Evolutionary conservation across 1,140 invertebrate genomes (phyloP), one percentile per base, ranked within the genome.

Genomic region (Drosophila pectinifera): DNA sequence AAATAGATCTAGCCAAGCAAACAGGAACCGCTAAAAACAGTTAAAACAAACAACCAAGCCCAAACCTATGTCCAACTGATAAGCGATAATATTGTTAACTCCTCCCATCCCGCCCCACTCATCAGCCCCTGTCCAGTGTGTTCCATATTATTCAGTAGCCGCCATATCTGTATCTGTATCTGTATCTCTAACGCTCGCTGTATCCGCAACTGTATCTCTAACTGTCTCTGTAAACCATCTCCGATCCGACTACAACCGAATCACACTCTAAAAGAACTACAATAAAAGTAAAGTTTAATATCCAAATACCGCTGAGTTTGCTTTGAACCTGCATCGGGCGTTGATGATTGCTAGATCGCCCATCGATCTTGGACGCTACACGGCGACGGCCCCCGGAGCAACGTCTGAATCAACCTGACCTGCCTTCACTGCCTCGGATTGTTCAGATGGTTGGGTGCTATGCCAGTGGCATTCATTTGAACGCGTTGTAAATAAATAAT

Each of bases 1-100:
- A 89, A 89, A 84, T 83, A 88, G n/a, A 56, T 70, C 67, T 70
- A 70, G 64, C 22, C 39, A 77, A 70, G 41, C 31, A 39, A 58
- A 56, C 20, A 22, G 54, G 38, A 76, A 36, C 45, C 28, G 28
- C 28, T 31, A 53, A 75, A 58, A 53, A 65, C 20, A 34, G 28
- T 31, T 31, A 31, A 31, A 10, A 10, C 28, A 11, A 31, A 46
- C 46, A 42, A 70, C 10, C n/a, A 38, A 49, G 24, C 36, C 58
- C 58, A 46, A 65, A 38, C 54, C 41, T 38, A 51, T 64, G 42
- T 68, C 43, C 49, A 42, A 55, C 63, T 18, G 31, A 68, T 28
- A 22, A 7, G 24, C 28, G 16, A 34, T 36, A 18, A 67, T 54
- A 67, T 38, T 54, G 65, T 54, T 45, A 68, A 69, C 31, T 18